These are phyloP conservation scores for Drosophila paranaensis DNA, from an alignment of 2,888 invertebrate species.

Conservation along the genomic window DNA sequence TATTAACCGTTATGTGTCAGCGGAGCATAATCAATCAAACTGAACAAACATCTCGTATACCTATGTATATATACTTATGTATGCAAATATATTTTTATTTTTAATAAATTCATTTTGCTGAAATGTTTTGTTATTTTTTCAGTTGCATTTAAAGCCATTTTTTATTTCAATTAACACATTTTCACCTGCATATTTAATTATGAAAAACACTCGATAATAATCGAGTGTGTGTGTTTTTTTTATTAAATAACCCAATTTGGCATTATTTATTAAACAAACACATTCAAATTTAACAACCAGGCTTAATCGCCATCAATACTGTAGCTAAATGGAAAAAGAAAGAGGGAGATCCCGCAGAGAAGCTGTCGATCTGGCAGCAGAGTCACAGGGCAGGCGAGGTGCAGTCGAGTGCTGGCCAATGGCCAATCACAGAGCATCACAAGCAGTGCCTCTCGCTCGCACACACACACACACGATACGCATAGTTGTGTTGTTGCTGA, in stretches of 20 bases:
- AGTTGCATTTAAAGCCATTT: background rate
- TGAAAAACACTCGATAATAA: background rate
- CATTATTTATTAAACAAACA: background rate
- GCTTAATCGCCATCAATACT: too few species aligned
- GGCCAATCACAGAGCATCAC: conserved; percentile 6
- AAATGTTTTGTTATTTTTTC: background rate
- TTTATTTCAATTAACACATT: background rate
- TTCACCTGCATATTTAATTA: background rate
- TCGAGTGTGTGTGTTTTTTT: background rate
- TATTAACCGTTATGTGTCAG: background rate
- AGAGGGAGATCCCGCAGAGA: too few species aligned
- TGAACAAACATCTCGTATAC: conserved; percentile 7
- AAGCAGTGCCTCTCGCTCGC: background rate
- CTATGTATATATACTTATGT: too few species aligned
- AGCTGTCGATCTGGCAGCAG: background rate
- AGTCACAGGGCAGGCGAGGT: background rate
- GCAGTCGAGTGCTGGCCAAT: conserved; percentile 10
- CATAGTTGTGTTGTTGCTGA: conserved; percentile 6
- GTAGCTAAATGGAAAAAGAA: too few species aligned
- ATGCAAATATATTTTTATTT: too few species aligned
- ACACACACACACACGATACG: background rate
- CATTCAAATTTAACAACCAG: background rate
- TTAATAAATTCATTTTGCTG: background rate
- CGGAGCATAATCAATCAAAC: conserved; percentile 13
- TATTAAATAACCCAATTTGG: background rate